phyloP scores from a whole-genome alignment of 1,140 invertebrate genomes.

The Heterodera carotae region DNA sequence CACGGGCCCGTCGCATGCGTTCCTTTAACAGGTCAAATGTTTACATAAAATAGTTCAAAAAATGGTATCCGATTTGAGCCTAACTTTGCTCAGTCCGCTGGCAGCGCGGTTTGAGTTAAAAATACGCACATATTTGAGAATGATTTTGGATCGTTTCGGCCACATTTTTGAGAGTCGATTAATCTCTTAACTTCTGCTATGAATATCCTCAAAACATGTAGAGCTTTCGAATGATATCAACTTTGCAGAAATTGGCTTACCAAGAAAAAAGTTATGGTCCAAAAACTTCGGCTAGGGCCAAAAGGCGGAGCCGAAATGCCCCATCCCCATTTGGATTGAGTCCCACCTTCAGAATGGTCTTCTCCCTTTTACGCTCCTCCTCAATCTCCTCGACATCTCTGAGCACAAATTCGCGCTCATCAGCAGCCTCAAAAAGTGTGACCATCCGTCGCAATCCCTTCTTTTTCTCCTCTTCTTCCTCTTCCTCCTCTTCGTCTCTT shows the following conservation, averaged over 20 bases:
- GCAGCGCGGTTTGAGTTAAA: no score
- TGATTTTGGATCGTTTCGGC: no score
- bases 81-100: no score
- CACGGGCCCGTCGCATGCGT: constrained; percentile 12
- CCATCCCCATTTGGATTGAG: background rate
- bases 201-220: no score
- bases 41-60: no score
- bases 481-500: background rate
- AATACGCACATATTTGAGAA: no score
- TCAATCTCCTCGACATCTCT: constrained; percentile 21
- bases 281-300: background rate
- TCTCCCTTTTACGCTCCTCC: constrained; percentile 19
- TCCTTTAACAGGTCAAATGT: constrained; percentile 9
- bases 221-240: no score
- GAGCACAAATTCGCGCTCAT: background rate
- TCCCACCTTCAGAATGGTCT: constrained; percentile 7
- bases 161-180: no score
- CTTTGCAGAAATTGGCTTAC: no score
- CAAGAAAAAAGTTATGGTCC: no score
- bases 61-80: no score
- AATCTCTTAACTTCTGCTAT: no score
- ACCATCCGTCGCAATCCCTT: background rate
- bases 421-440: background rate
- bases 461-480: background rate
- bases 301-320: background rate